A percentile compares a stretch with the other conserved stretches of the same genome.
Evolutionary conservation across 2,888 invertebrate genomes (phyloP).

Genomic region (Scaptomyza polygonia): DNA sequence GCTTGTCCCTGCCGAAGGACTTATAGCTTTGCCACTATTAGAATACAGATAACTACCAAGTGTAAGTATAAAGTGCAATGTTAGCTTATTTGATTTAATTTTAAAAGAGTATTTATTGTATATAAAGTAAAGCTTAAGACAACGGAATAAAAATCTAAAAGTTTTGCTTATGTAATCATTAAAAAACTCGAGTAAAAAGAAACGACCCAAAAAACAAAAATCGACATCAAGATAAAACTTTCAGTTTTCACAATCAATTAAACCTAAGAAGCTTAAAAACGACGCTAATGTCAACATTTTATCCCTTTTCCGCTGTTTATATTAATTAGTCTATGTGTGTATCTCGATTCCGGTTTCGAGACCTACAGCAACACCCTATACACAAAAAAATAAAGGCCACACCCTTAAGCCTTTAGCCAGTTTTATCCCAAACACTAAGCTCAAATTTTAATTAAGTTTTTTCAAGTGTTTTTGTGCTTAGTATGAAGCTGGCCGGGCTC

Average conservation of each 20-base stretch:
- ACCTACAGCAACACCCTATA: conserved; percentile 35
- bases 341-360: background rate
- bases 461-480: conserved; percentile 62
- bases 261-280: background rate
- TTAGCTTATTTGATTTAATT: background rate
- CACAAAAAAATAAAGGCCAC: conserved; percentile 15
- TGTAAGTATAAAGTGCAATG: conserved; percentile 21
- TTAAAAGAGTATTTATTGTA: no score
- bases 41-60: background rate
- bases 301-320: background rate
- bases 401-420: conserved; percentile 28
- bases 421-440: conserved; percentile 50
- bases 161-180: no score
- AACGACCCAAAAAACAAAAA: no score
- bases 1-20: conserved; percentile 23
- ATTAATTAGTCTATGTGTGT: conserved; percentile 12
- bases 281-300: background rate
- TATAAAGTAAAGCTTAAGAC: no score
- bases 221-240: background rate
- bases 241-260: background rate
- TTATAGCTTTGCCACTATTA: conserved; percentile 17
- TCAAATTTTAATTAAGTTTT: conserved; percentile 75
- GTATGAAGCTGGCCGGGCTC: conserved; percentile 44
- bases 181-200: no score
- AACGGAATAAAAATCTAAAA: no score